A percentile compares a stretch with the other conserved stretches of the same genome.
These are phyloP conservation scores for Odontamblyopus rebecca DNA, from an alignment of 2,797 vertebrate species.

Conservation along the genomic window DNA sequence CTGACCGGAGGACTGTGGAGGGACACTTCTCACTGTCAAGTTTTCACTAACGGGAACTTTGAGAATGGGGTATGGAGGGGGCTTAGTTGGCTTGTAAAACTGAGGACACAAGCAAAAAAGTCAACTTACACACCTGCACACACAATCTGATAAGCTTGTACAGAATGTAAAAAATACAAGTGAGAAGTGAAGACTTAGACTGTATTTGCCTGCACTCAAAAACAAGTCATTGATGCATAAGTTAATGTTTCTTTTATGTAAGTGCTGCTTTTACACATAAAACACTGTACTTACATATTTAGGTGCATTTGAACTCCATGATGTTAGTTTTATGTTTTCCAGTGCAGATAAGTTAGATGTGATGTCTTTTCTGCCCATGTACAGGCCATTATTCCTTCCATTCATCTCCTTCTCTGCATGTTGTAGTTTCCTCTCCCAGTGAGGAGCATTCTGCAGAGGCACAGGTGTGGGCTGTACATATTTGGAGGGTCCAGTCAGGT, in stretches of 20 bases:
- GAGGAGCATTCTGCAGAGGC: constrained; percentile 26
- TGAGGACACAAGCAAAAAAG: constrained; percentile 2
- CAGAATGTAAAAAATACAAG: not conserved
- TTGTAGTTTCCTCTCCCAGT: constrained; percentile 49
- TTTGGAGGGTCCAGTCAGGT: constrained; percentile 20
- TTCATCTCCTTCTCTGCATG: constrained; percentile 36
- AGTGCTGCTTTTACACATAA: not conserved
- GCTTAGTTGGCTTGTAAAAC: constrained; percentile 27
- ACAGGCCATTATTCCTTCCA: constrained; percentile 42
- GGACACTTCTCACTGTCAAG: constrained; percentile 8
- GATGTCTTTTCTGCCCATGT: constrained; percentile 47
- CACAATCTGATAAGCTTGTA: not conserved
- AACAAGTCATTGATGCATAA: not conserved
- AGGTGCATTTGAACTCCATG: constrained; percentile 24
- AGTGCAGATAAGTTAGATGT: constrained; percentile 22
- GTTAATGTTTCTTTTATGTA: not conserved
- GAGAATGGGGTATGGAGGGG: constrained; percentile 9
- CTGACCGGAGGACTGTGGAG: not conserved
- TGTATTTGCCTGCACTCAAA: not conserved
- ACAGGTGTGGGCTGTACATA: constrained; percentile 28
- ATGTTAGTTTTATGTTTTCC: constrained; percentile 29
- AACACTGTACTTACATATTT: constrained; percentile 19
- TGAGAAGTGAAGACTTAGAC: not conserved
- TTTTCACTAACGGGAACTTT: constrained; percentile 10
- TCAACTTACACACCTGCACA: constrained; percentile 5